A percentile compares a stretch with the other conserved stretches of the same genome.
Conservation (phyloP, 2,888 invertebrate genomes). For the Rhopalosiphum nymphaeae region DNA sequence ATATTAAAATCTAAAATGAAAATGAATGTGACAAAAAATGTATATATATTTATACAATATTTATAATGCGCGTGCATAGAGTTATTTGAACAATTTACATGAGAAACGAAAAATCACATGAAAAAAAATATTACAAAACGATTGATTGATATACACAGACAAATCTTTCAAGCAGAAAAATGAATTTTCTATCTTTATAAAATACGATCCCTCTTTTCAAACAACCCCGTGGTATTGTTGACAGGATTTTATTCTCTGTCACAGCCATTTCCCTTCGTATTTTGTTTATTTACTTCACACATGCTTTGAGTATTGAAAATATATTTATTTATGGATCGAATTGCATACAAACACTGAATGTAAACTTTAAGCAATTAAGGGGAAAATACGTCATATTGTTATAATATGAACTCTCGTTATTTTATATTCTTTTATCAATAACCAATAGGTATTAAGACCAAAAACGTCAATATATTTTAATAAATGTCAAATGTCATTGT, state of each 20-base stretch:
- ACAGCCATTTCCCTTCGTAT: background rate
- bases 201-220: conserved; percentile 1
- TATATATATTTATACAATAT: background rate
- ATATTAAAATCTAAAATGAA: background rate
- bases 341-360: background rate
- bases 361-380: conserved; percentile 16
- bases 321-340: background rate
- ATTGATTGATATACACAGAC: background rate
- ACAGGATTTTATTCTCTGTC: conserved; percentile 33
- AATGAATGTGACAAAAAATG: background rate
- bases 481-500: background rate
- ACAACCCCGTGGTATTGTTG: background rate
- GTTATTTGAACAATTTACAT: background rate
- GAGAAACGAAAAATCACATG: background rate
- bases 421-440: background rate
- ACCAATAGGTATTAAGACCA: background rate
- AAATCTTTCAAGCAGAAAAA: background rate
- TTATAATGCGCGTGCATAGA: background rate
- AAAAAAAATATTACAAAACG: background rate
- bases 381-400: background rate
- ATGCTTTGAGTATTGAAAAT: conserved; percentile 11
- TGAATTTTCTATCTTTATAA: background rate
- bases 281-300: conserved; percentile 29
- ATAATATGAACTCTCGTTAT: background rate
- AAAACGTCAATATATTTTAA: background rate